Conservation (phyloP, 2,888 invertebrate species). For the Lutraria lutraria region DNA sequence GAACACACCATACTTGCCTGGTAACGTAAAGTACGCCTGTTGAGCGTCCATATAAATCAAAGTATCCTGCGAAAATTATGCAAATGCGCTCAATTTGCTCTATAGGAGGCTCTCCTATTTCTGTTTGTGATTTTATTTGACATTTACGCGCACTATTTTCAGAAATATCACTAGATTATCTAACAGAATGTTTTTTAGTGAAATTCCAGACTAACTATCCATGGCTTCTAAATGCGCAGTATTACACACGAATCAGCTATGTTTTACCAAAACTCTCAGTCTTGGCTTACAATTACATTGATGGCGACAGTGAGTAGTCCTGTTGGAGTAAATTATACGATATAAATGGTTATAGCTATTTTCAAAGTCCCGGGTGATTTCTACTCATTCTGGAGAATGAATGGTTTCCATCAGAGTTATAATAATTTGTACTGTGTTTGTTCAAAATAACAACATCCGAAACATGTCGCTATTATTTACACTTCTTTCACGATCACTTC, state of each 20-base stretch:
- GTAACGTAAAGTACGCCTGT: background rate
- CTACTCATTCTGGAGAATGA: background rate
- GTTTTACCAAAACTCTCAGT: background rate
- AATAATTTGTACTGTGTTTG: background rate
- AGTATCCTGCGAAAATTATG: background rate
- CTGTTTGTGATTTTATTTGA: slow-evolving; percentile 7
- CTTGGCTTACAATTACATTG: background rate
- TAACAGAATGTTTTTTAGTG: background rate
- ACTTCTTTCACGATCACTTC: background rate
- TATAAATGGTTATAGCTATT: slow-evolving; percentile 1
- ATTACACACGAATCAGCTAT: background rate
- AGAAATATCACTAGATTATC: background rate
- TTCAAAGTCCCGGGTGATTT: background rate
- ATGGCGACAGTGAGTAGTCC: background rate
- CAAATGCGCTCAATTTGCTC: background rate
- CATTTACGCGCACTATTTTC: slow-evolving; percentile 3
- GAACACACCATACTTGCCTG: background rate
- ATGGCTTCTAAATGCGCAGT: background rate
- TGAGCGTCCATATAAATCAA: background rate
- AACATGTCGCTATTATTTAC: background rate
- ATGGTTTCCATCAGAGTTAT: background rate
- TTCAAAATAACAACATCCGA: background rate
- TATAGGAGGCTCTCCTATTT: background rate
- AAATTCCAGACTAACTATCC: background rate
- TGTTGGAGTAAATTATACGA: slow-evolving; percentile 8